Conservation (phyloP, 2,113 vertebrate species). For the Sinocyclocheilus rhinocerous region DNA sequence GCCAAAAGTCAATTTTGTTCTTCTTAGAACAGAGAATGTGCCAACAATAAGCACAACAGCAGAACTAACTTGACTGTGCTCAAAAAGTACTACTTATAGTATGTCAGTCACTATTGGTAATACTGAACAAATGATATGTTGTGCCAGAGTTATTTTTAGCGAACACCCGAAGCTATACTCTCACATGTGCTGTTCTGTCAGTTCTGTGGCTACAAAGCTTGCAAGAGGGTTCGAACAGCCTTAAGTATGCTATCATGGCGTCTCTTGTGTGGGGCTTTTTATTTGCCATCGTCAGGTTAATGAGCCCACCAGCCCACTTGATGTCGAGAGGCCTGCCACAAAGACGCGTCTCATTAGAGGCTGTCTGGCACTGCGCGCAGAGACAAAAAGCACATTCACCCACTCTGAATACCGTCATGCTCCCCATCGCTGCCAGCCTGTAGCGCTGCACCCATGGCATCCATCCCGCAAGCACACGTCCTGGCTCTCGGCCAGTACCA, state of each 20-base stretch:
- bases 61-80: background rate
- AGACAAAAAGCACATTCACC: conserved; percentile 99
- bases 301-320: conserved; percentile 99
- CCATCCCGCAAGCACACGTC: conserved; percentile 89
- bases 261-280: conserved; percentile 98
- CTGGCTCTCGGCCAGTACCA: conserved; percentile 88
- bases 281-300: conserved; percentile 99
- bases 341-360: conserved; percentile 99
- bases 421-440: conserved; percentile 92
- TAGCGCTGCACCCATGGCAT: conserved; percentile 89
- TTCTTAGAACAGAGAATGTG: background rate
- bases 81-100: conserved; percentile 3
- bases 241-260: conserved; percentile 93
- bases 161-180: background rate
- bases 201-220: conserved; percentile 42
- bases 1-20: background rate
- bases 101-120: background rate
- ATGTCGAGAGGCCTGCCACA: conserved; percentile 99
- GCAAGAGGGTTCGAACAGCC: conserved; percentile 88
- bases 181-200: background rate
- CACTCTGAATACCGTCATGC: conserved; percentile 97
- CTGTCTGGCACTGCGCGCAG: conserved; percentile 96
- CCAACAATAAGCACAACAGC: conserved; percentile 1
- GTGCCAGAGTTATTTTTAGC: conserved; percentile 7
- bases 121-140: background rate